These are phyloP conservation scores for Microplitis mediator DNA, from an alignment of 1,140 invertebrate genomes.

Conservation along the genomic window DNA sequence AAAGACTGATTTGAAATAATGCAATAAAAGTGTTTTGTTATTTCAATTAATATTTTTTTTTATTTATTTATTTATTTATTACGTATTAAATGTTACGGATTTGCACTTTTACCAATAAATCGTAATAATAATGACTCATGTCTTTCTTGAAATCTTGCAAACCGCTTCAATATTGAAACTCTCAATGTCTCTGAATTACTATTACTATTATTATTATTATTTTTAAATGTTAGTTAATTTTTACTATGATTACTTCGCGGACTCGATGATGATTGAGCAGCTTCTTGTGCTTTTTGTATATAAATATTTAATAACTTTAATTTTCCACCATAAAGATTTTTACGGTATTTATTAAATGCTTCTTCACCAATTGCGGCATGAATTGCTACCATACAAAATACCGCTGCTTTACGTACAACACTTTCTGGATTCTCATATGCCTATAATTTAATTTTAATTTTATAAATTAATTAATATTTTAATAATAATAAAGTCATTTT, in stretches of 20 bases:
- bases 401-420: slow-evolving; percentile 89
- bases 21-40: no score
- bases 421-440: slow-evolving; percentile 88
- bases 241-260: slow-evolving; percentile 52
- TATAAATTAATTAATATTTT: no score
- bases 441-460: slow-evolving; percentile 54
- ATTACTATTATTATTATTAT: background rate
- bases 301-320: slow-evolving; percentile 77
- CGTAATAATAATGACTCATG: slow-evolving; percentile 51
- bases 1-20: no score
- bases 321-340: slow-evolving; percentile 83
- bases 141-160: slow-evolving; percentile 48
- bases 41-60: background rate
- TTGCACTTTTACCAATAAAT: slow-evolving; percentile 49
- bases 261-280: slow-evolving; percentile 55
- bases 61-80: background rate
- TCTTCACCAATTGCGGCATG: slow-evolving; percentile 86
- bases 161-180: slow-evolving; percentile 54
- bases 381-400: slow-evolving; percentile 94
- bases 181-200: slow-evolving; percentile 46
- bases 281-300: slow-evolving; percentile 68
- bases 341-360: slow-evolving; percentile 77
- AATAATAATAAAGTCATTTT: no score
- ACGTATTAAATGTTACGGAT: background rate
- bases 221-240: slow-evolving; percentile 48